Base-by-base conservation (phyloP, 1,140 invertebrate species). In the Calycopis cecrops region DNA sequence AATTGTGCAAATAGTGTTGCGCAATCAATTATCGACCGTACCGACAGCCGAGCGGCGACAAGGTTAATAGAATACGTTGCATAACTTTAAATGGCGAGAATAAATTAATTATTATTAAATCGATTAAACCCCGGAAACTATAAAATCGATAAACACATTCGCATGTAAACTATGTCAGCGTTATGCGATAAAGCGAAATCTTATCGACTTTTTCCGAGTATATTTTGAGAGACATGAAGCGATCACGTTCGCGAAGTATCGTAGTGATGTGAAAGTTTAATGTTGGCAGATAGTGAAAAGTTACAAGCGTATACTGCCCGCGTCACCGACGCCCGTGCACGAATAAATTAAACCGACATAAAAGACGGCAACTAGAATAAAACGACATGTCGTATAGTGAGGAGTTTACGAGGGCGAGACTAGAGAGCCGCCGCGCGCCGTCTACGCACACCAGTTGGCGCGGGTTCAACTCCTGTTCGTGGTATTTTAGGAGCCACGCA, bases 361-460 rank as follows among this genome's bases (percentile, higher is more conserved):
- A 76, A 73, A 79, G 71, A 79, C 62, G 72, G 68, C 65, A 71
- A 72, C 74, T 67, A 59, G 71, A 73, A 79, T 83, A 78, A 82
- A 80, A 85, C 73, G 71, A 69, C 68, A 80, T 74, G 78, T 82
- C 79, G 76, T 82, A 79, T 80, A 78, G 68, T 79, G 69, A 76
- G 74, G 78, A 81, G 69, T 81, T 84, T 84, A 84, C 79, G 80
- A 80, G 71, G 64, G 58, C 40, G 21, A 52, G 51, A 47, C 69
- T 67, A 73, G 71, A 71, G 76, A 67, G 14, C 40, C 14, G 14
- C 40, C 14, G 14, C 40, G 40, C 75, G 77, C 74, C 63, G 82
- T 84, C 80, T 85, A 80, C 79, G 75, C 80, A 81, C 75, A 79
- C 73, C 79, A 84, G 69, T 86, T 86, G 83, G 83, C 83, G 67